A percentile compares a stretch with the other conserved stretches of the same genome.
Evolutionary conservation across 2,797 vertebrate genomes (phyloP).

Genomic region (Cryptoprocta ferox): DNA sequence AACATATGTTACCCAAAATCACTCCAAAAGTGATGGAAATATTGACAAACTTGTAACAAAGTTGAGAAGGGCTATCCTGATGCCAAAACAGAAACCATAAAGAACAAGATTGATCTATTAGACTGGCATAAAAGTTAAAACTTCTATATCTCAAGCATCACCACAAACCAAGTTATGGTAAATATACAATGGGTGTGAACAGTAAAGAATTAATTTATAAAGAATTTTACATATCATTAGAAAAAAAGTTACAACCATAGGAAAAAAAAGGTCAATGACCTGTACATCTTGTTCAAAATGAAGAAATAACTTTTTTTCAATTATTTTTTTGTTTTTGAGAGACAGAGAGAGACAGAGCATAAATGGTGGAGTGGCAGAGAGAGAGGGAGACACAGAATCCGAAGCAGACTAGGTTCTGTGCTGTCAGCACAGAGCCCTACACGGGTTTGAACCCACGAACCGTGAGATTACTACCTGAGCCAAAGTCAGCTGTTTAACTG

Average conservation of each 20-base stretch:
- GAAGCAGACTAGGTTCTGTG: too few species aligned
- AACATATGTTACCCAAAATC: not conserved
- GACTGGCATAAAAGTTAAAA: not conserved
- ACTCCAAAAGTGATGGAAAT: not conserved
- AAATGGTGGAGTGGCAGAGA: too few species aligned
- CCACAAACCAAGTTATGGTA: not conserved
- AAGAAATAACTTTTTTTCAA: not conserved
- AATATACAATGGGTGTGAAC: not conserved
- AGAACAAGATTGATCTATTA: not conserved
- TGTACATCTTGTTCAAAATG: not conserved
- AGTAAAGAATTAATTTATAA: not conserved
- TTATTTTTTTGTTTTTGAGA: too few species aligned
- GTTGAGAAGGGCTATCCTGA: not conserved
- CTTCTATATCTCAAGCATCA: not conserved
- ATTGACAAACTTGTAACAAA: not conserved
- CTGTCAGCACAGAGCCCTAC: too few species aligned
- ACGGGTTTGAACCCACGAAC: too few species aligned
- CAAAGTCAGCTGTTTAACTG: too few species aligned
- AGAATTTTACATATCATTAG: not conserved
- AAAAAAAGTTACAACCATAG: not conserved
- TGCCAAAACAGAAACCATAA: not conserved
- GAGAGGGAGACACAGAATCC: too few species aligned
- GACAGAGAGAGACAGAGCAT: too few species aligned
- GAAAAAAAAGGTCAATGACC: not conserved
- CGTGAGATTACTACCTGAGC: too few species aligned